Evolutionary conservation across 1,140 invertebrate species (phyloP), one percentile per base, ranked within the genome.

Genomic region (Aphis gossypii): DNA sequence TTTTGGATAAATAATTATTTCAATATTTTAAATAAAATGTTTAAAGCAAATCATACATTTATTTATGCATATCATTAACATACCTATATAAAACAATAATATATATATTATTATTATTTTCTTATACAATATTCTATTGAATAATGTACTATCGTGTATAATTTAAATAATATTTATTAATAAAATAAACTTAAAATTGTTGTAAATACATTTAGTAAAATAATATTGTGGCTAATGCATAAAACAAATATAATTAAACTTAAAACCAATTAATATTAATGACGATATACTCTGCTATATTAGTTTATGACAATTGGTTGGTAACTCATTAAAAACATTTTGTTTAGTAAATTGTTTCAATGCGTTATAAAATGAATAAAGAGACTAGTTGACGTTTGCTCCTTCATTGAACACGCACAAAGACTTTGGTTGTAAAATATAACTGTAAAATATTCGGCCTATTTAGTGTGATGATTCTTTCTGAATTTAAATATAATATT

Each of bases 371-470:
- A 90, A 90, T 30, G 89, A 90, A 90, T 84, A 93, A 93, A 84
- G 82, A 93, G 68, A 76, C 91, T 41, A 92, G 76, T 91, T 91
- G 41, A 86, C 35, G 82, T 93, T 84, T 68, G n/a, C 51, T 84
- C 92, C 92, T 86, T 93, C 82, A 93, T 84, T 86, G 82, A 51
- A 84, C 76, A 44, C 11, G 35, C 21, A 84, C 82, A 93, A 93
- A 84, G 82, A 83, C 48, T 41, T 83, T 44, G n/a, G 46, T 93
- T 86, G 48, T 86, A 41, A 56, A 48, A 51, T 83, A 46, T 44
- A 86, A 93, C 82, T 93, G 92, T 93, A 56, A 93, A 93, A 84
- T 86, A 83, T 35, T 92, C 46, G 68, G 44, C 51, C 90, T 92
- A 82, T 76, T 46, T 82, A 76, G 30, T 83, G 23, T 38, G 46